These are phyloP conservation scores for Riparia riparia DNA, from an alignment of 2,113 vertebrate species.

Conservation along the genomic window DNA sequence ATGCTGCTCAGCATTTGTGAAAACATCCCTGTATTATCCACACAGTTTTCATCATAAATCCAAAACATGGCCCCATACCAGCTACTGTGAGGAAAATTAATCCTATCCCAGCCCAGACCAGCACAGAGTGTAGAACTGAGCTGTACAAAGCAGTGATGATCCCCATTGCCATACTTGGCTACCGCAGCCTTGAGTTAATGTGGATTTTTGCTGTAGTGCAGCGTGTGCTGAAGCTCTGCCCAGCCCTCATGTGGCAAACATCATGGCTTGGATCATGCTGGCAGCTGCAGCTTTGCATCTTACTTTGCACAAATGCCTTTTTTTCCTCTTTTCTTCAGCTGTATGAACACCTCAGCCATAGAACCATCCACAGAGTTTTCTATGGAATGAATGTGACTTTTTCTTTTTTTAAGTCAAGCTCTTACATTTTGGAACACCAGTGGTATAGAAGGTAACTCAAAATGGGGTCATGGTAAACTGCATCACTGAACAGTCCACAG, in stretches of 20 bases:
- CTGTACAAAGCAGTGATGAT: not conserved
- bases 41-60: not conserved
- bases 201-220: not conserved
- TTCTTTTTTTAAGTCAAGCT: not conserved
- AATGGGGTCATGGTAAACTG: not conserved
- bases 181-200: not conserved
- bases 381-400: not conserved
- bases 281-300: not conserved
- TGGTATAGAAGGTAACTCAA: not conserved
- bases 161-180: not conserved
- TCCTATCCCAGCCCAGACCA: not conserved
- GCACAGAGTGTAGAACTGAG: not conserved
- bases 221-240: not conserved
- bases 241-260: not conserved
- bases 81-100: not conserved
- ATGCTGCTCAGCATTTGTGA: not conserved
- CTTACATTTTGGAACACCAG: not conserved
- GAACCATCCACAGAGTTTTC: not conserved
- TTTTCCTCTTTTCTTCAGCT: not conserved
- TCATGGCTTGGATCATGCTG: not conserved
- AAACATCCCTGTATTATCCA: not conserved
- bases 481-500: not conserved
- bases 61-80: not conserved
- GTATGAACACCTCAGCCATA: not conserved
- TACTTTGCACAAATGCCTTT: not conserved